Evolutionary conservation across 2,888 invertebrate genomes (phyloP), one percentile per base, ranked within the genome.

Genomic region (Ashinkailepas kermadecensis): DNA sequence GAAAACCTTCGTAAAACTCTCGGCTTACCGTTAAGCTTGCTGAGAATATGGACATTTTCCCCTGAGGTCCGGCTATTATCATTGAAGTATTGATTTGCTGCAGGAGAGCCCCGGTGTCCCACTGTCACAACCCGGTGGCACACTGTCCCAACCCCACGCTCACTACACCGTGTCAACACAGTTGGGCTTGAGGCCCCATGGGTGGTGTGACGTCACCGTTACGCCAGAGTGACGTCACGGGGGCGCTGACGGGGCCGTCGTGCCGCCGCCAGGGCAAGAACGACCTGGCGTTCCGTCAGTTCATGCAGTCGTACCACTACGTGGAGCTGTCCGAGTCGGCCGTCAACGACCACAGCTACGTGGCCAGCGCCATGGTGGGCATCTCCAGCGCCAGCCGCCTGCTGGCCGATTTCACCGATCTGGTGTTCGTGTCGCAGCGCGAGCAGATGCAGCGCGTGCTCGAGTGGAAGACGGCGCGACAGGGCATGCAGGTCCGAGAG

Each of bases 361-460:
- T 70, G 70, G 70, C 70, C 39, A 70, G 70, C 70, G 70, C 70
- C 70, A 70, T 70, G 70, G 70, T 70, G 15, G 70, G 70, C 39
- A 70, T 70, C 70, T 39, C 39, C 39, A 70, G 70, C 70, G 70
- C 70, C 70, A 70, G 70, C 39, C 39, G 70, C 39, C 70, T 70
- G 70, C 39, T 70, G 70, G 39, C 39, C 39, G 70, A 70, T 15
- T 70, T 70, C 70, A 18, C 13, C 70, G 70, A 70, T 15, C 25
- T 54, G 15, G 70, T 70, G 15, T 70, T 39, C 70, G 8, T 39
- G 6, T 39, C 15, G 15, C 18, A 18, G 39, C 2, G 8, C 39
- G 70, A 70, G 70, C 15, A 70, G 39, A 13, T 70, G 39, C 7
- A 39, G 1, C 39, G 70, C 15, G 8, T 70, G 70, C 70, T 70